Evolutionary conservation across 2,888 invertebrate species (phyloP).

Genomic region (Pristionchus japonicus): DNA sequence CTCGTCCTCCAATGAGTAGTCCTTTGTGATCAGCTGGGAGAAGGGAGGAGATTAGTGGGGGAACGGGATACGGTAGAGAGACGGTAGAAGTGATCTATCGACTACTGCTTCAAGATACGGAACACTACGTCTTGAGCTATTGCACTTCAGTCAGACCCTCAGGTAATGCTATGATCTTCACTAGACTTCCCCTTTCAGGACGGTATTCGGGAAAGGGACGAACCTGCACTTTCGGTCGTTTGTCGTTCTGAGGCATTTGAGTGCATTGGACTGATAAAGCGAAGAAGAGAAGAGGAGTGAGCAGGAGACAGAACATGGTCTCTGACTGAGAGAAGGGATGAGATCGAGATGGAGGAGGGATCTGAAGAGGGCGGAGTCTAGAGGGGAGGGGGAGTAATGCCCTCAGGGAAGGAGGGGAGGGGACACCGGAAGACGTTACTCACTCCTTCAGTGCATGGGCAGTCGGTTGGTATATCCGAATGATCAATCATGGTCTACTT

Average conservation of each 20-base stretch:
- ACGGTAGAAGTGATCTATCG: background rate
- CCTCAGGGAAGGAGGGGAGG: background rate
- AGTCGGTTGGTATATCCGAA: background rate
- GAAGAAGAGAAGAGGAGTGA: slow-evolving; percentile 14
- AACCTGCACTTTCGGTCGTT: slow-evolving; percentile 6
- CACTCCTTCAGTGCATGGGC: background rate
- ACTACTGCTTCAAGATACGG: background rate
- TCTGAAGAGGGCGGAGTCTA: background rate
- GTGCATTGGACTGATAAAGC: background rate
- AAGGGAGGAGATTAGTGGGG: background rate
- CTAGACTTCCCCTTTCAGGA: no score
- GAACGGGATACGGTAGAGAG: background rate
- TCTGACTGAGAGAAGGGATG: background rate
- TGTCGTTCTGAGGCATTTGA: slow-evolving; percentile 14
- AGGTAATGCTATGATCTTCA: no score
- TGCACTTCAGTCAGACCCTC: background rate
- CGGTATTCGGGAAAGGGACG: background rate
- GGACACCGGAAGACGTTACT: slow-evolving; percentile 30
- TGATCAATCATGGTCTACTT: background rate
- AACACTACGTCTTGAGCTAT: background rate
- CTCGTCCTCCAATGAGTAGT: slow-evolving; percentile 35
- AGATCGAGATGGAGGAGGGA: slow-evolving; percentile 11
- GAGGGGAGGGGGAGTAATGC: background rate
- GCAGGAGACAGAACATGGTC: background rate
- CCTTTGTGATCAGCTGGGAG: background rate